Evolutionary conservation across 2,113 vertebrate genomes (phyloP), one percentile per base, ranked within the genome.

Genomic region (Erpornis zantholeuca): DNA sequence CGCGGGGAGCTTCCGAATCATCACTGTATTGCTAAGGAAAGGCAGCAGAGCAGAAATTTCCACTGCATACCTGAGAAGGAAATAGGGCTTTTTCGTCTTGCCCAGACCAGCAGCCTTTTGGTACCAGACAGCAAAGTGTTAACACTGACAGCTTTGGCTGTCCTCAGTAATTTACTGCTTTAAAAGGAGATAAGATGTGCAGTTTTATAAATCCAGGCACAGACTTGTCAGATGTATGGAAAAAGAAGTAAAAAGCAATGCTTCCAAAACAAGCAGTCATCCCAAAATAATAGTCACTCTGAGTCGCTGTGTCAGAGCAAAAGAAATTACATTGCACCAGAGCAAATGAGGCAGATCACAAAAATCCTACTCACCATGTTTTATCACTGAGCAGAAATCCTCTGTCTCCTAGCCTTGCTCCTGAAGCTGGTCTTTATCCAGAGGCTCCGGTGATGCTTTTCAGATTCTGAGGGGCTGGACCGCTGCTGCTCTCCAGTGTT

Each of bases 371-470:
- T 97, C 80, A 97, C 96, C 96, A 72, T 87, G 64, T 79, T 84
- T 87, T 88, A 70, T 88, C 65, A 53, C 86, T 78, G 87, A 81
- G 90, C 90, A 85, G 96, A 94, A 97, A 97, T 97, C 95, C 88
- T 97, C 92, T 82, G 45, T 91, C 45, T 85, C 60, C 52, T 31
- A 85, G 95, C 59, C 80, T 69, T 90, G 93, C 82, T 90, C 29
- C 94, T 91, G 91, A 82, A 81, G 87, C 92, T 94, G 79, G 50
- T 94, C 94, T 97, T 96, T 94, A 97, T 97, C 82, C 89, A 76
- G 76, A 96, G 91, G 90, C 95, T 96, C 76, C 73, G 71, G 90
- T 94, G 94, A 96, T 96, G 93, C 94, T 95, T 96, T 96, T 95
- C 80, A 91, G 90, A 96, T 88, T 93, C 95, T n/a, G 75, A 96